A percentile compares a stretch with the other conserved stretches of the same genome.
phyloP scores from a whole-genome alignment of 2,113 vertebrate species.

The Fukomys damarensis region DNA sequence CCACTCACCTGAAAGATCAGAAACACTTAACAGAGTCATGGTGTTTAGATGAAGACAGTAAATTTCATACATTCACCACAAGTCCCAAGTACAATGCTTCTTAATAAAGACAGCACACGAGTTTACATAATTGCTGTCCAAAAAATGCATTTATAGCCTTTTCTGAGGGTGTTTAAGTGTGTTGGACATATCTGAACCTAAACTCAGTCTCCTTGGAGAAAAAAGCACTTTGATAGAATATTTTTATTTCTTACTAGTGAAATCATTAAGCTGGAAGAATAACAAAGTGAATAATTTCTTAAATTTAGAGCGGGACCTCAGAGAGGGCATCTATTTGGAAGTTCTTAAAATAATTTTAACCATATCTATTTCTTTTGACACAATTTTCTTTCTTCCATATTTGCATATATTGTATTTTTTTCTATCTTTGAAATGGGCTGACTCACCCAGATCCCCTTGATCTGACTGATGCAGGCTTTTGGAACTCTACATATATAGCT shows the following conservation, averaged over 20 bases:
- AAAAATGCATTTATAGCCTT: background rate
- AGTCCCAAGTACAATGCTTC: background rate
- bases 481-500: background rate
- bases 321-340: background rate
- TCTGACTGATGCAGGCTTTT: background rate
- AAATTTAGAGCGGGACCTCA: background rate
- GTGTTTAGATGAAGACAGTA: background rate
- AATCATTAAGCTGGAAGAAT: background rate
- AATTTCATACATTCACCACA: background rate
- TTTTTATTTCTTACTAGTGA: background rate
- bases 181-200: background rate
- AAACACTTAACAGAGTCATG: background rate
- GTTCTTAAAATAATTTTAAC: background rate
- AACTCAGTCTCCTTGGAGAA: background rate
- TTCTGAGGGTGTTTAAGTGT: background rate
- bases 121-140: background rate
- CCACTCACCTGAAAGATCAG: background rate
- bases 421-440: background rate
- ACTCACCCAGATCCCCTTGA: background rate
- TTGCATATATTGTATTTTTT: background rate
- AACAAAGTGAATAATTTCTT: background rate
- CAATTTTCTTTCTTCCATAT: background rate
- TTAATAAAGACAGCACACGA: background rate
- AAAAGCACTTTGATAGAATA: background rate
- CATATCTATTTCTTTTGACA: background rate